Evolutionary conservation across 2,113 vertebrate genomes (phyloP), one percentile per base, ranked within the genome.

Genomic region (Anguilla rostrata): DNA sequence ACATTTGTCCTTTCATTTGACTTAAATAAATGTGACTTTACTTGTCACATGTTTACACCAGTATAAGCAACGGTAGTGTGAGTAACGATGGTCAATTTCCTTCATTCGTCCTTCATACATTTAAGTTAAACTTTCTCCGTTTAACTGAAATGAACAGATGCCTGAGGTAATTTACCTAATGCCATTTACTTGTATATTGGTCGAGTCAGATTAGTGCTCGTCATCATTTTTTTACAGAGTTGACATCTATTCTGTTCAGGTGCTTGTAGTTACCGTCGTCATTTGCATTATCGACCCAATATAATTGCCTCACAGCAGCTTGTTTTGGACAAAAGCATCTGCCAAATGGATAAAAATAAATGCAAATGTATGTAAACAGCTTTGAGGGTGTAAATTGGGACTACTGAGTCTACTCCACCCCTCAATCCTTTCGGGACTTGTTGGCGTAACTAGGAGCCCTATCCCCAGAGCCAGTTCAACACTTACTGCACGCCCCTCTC

Each of bases 351-450:
- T 53, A 53, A 53, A 66, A 22, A 20, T 66, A 5, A 66, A 66
- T 66, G 57, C 57, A 60, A 60, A 60, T 20, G 57, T 60, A 60
- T 60, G 60, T 66, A 29, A 29, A 34, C 71, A 75, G 71, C 34
- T n/a, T n/a, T 14, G 79, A 20, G 41, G 41, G 26, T 82, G 41
- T 82, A 82, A 43, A 46, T 49, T 49, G 9, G 20, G 43, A 11
- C 43, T 82, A 15, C 80, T 41, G 39, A 39, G 20, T 29, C 41
- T 9, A 12, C 46, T 49, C 41, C 40, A 82, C 85, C 87, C 83
- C 83, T 43, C 3, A 11, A 87, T 57, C 90, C 88, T 86, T 85
- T 83, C 85, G 87, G 60, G 40, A 39, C 79, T 81, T 53, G 60
- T 29, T 22, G 12, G 56, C 18, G 34, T 16, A 41, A 78, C 39